These are phyloP conservation scores for Caloenas nicobarica DNA, from an alignment of 2,113 vertebrate genomes.

Conservation along the genomic window DNA sequence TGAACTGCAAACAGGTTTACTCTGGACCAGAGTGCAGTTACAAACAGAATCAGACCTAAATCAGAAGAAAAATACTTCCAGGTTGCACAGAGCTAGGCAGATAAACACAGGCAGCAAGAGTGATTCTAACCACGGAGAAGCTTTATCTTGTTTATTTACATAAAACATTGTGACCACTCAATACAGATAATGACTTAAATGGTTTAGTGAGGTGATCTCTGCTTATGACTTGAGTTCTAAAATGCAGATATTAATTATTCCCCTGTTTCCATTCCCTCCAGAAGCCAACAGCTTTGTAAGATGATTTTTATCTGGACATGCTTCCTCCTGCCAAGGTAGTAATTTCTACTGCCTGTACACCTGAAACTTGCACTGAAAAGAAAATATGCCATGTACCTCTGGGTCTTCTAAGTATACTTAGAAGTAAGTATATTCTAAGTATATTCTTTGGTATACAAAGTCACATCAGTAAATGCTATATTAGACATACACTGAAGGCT, in stretches of 20 bases:
- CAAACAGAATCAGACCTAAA: background rate
- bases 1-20: background rate
- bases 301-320: accelerated
- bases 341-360: background rate
- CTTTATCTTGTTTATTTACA: background rate
- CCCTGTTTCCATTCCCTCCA: background rate
- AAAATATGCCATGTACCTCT: background rate
- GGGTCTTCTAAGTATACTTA: background rate
- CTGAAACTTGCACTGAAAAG: background rate
- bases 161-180: background rate
- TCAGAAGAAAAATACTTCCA: background rate
- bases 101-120: background rate
- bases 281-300: background rate
- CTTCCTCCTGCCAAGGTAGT: background rate
- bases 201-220: background rate
- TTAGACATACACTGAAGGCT: background rate
- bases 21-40: background rate
- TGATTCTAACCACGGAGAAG: background rate
- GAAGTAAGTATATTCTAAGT: too few relatives aligned
- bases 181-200: background rate
- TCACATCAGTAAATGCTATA: background rate
- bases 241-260: background rate
- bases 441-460: background rate
- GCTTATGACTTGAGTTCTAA: background rate
- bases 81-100: background rate